These are phyloP conservation scores for Heterotis niloticus DNA, from an alignment of 2,113 vertebrate species.

Conservation along the genomic window DNA sequence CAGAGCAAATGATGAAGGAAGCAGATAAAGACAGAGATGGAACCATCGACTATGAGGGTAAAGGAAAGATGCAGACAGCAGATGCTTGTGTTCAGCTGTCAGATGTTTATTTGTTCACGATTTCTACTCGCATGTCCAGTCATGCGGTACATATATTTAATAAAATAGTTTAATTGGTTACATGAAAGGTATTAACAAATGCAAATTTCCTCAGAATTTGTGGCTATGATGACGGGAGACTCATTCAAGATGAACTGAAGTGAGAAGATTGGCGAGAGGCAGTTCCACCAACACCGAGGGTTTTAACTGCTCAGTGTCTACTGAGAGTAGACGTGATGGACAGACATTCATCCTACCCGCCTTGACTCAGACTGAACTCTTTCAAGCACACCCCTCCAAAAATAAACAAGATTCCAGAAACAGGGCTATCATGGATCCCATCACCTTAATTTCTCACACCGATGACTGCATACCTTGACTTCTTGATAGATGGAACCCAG, in stretches of 20 bases:
- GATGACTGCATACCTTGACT: too few relatives aligned
- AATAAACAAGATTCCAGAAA: background rate
- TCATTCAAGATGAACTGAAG: constrained; percentile 63
- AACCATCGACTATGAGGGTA: constrained; percentile 62
- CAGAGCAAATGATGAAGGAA: constrained; percentile 66
- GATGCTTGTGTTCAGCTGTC: background rate
- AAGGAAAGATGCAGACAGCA: background rate
- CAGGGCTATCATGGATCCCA: too few relatives aligned
- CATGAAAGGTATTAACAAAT: background rate
- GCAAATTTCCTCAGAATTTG: constrained; percentile 51
- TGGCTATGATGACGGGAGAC: constrained; percentile 65
- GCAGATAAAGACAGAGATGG: constrained; percentile 58
- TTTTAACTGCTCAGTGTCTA: background rate
- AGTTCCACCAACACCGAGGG: background rate
- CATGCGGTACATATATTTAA: too few relatives aligned
- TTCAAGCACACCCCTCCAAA: background rate
- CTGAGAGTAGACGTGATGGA: background rate
- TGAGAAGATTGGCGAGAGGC: background rate
- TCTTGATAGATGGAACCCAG: too few relatives aligned
- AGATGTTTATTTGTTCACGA: background rate
- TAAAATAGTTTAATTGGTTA: too few relatives aligned
- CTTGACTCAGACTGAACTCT: background rate
- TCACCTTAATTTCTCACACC: too few relatives aligned
- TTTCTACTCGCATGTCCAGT: background rate
- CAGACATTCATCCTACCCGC: background rate